Base-by-base conservation (phyloP, 1,140 invertebrate species). In the Heliothis virescens region DNA sequence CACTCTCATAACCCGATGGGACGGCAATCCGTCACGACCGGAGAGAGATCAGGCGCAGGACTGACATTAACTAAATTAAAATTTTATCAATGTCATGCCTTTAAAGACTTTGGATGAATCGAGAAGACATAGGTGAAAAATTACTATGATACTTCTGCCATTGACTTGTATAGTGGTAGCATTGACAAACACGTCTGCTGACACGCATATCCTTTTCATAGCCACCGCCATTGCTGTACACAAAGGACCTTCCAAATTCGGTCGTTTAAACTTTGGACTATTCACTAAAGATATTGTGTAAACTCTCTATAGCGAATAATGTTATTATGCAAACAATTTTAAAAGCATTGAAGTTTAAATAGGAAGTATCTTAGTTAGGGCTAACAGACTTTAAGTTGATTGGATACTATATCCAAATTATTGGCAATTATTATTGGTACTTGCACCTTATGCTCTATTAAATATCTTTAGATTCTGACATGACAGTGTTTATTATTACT, bases 121-220 rank as follows among this genome's bases (percentile, higher is more conserved):
- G 0, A 13, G 3, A 34, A 34, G 13, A 60, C 26, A 15, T 26
- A 21, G 12, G 4, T 13, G 10, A 1, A 53, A n/a, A n/a, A 11
- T 11, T 34, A 41, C 34, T 0, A 3, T 71, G 0, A 41, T 53
- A 21, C 47, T 71, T 29, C 75, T 78, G 52, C 11, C 15, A 18
- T n/a, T 26, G 1, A 7, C 3, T 7, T 57, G 47, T 21, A 29
- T 48, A 13, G 7, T 72, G 71, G 47, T 7, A 47, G 48, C 53
- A 59, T 72, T 79, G 78, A 77, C 81, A 80, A 82, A 77, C 81
- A 77, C 60, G 63, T 71, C 26, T 69, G 79, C 74, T 81, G 80
- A 81, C 82, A 79, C 73, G 80, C 82, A 83, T 59, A 79, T 79
- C 78, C 81, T 82, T 83, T 80, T 83, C 82, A 83, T 78, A 72